Evolutionary conservation across 1,140 invertebrate genomes (phyloP).

Genomic region (Lasaia peninsularis): DNA sequence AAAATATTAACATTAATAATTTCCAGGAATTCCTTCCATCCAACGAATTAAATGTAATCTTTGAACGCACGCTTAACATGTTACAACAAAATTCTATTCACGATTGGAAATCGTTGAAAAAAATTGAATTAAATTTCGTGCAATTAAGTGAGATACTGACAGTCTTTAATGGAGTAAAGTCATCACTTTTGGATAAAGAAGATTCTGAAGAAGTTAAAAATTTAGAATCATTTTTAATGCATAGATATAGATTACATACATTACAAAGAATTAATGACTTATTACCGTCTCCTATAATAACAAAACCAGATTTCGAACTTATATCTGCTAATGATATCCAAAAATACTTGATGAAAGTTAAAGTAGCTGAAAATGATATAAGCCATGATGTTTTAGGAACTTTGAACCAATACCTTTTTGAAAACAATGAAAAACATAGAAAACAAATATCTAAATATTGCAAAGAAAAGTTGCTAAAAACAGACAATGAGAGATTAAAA

Average conservation of each 20-base stretch:
- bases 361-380: background rate
- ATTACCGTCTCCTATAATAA: background rate
- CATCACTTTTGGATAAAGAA: background rate
- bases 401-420: slow-evolving; percentile 15
- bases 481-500: background rate
- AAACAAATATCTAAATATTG: slow-evolving; percentile 2
- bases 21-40: background rate
- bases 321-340: background rate
- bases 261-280: background rate
- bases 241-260: slow-evolving; percentile 1
- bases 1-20: too few relatives aligned
- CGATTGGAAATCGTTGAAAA: slow-evolving; percentile 4
- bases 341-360: slow-evolving; percentile 7
- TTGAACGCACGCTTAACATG: background rate
- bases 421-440: background rate
- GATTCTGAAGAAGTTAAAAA: background rate
- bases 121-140: slow-evolving; percentile 1
- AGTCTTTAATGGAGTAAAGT: slow-evolving; percentile 1
- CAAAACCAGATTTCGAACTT: background rate
- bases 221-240: background rate
- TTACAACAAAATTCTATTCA: background rate
- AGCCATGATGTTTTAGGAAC: slow-evolving; percentile 1
- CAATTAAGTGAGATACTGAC: slow-evolving; percentile 5
- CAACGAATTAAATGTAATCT: background rate
- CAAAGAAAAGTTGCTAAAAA: slow-evolving; percentile 5